A percentile compares a stretch with the other conserved stretches of the same genome.
Evolutionary conservation across 2,888 invertebrate genomes (phyloP).

Genomic region (Drosophila demipolita): DNA sequence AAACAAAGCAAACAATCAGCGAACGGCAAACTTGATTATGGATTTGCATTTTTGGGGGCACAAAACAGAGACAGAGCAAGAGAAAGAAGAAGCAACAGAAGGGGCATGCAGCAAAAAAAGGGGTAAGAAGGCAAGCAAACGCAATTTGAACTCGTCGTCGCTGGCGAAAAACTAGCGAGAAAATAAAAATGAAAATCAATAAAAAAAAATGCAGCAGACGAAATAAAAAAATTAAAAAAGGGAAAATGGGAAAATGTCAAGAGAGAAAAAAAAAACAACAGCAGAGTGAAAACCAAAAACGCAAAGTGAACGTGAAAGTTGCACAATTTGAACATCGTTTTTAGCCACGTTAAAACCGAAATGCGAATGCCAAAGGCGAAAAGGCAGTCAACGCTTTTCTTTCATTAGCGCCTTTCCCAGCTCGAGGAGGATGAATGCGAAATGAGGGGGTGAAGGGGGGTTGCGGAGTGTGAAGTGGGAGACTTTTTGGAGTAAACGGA

Average conservation of each 20-base stretch:
- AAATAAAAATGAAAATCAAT: conserved; percentile 53
- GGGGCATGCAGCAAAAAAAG: not conserved
- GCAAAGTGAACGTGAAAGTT: conserved; percentile 66
- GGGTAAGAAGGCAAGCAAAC: conserved; percentile 1
- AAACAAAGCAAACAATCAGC: conserved; percentile 47
- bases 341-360: conserved; percentile 21
- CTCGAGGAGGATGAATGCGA: not conserved
- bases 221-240: conserved; percentile 19
- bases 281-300: conserved; percentile 49
- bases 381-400: conserved; percentile 38
- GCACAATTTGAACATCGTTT: conserved; percentile 41
- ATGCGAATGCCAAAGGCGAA: not conserved
- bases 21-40: conserved; percentile 59
- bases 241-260: conserved; percentile 43
- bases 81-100: not conserved
- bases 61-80: not conserved
- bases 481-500: conserved; percentile 13
- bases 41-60: conserved; percentile 60
- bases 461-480: not conserved
- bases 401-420: conserved; percentile 48
- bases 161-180: conserved; percentile 23
- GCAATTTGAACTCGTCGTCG: conserved; percentile 20
- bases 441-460: not conserved
- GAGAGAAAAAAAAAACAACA: conserved; percentile 34
- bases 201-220: conserved; percentile 23